Evolutionary conservation across 2,113 vertebrate species (phyloP), one percentile per base, ranked within the genome.

Genomic region (Argyrosomus japonicus): DNA sequence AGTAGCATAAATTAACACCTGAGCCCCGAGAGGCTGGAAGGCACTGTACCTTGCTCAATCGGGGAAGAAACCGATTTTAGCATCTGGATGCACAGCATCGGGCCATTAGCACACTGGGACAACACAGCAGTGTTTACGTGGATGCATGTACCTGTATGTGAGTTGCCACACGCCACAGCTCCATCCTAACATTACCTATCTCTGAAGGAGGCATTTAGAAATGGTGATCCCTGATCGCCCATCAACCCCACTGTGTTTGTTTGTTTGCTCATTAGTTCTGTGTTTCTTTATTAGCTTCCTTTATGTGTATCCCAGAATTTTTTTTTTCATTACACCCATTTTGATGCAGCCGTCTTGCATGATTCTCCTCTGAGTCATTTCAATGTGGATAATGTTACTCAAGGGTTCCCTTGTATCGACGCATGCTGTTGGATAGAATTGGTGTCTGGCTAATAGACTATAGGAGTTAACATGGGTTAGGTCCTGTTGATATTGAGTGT

Each of bases 1-100:
- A 81, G 86, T 50, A 54, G 93, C 89, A 93, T 90, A 92, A 93
- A 94, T 93, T 89, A 94, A 89, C 93, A 95, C 92, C 93, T 94
- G 91, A 87, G 92, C 87, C 79, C 79, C 32, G 25, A 87, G 87
- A 89, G 62, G 61, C 69, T 77, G 81, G 61, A 64, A 72, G 51
- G 58, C 71, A 63, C 62, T 56, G 84, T 61, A 43, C 75, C 85
- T 84, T 77, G 79, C 80, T 83, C 78, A 68, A 89, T 70, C 15
- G 25, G 69, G 69, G 75, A 77, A 70, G 87, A 84, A 69, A 75
- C 68, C n/a, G 51, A 73, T 76, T 76, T 82, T 86, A 91, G 89
- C 92, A 93, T 93, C 92, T 95, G 93, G 90, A 90, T 83, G 84
- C 88, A 72, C 90, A 86, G 89, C 48, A 23, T 72, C 84, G 53